phyloP scores from a whole-genome alignment of 1,140 invertebrate species.

The Scaptomyza graminum region DNA sequence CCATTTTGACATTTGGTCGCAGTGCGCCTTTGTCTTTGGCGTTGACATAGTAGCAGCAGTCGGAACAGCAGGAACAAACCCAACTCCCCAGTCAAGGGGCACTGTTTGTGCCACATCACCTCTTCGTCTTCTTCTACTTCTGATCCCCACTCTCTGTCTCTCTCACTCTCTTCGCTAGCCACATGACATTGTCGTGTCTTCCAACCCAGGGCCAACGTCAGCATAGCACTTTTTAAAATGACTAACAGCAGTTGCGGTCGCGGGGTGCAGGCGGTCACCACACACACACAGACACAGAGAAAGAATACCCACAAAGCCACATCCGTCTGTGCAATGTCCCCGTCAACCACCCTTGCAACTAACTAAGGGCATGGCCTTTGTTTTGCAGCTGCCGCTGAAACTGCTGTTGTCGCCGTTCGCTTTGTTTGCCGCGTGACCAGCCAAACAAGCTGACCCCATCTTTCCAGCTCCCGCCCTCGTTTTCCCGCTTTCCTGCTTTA shows the following conservation, averaged over 20 bases:
- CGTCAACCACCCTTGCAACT: slow-evolving; percentile 40
- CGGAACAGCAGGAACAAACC: slow-evolving; percentile 20
- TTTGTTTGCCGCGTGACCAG: slow-evolving; percentile 69
- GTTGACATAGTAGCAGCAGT: slow-evolving; percentile 41
- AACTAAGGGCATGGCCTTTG: slow-evolving; percentile 55
- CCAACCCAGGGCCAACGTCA: slow-evolving; percentile 34
- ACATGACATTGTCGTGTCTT: slow-evolving; percentile 63
- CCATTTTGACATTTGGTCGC: slow-evolving; percentile 72
- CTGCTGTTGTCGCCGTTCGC: slow-evolving; percentile 4
- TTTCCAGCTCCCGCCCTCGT: background rate
- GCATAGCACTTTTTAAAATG: slow-evolving; percentile 65
- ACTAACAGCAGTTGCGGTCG: slow-evolving; percentile 69
- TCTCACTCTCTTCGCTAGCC: slow-evolving; percentile 9
- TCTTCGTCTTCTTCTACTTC: background rate
- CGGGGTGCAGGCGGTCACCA: slow-evolving; percentile 33
- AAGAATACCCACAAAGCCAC: slow-evolving; percentile 75
- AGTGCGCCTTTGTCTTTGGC: slow-evolving; percentile 74
- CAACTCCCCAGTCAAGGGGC: slow-evolving; percentile 12
- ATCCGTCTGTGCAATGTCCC: slow-evolving; percentile 65
- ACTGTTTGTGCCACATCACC: slow-evolving; percentile 19
- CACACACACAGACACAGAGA: slow-evolving; percentile 34
- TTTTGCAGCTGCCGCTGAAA: slow-evolving; percentile 52
- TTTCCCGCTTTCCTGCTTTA: too few species aligned
- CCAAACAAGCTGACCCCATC: slow-evolving; percentile 60
- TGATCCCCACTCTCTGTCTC: background rate